phyloP scores from a whole-genome alignment of 2,113 vertebrate species.

The Elephas maximus region DNA sequence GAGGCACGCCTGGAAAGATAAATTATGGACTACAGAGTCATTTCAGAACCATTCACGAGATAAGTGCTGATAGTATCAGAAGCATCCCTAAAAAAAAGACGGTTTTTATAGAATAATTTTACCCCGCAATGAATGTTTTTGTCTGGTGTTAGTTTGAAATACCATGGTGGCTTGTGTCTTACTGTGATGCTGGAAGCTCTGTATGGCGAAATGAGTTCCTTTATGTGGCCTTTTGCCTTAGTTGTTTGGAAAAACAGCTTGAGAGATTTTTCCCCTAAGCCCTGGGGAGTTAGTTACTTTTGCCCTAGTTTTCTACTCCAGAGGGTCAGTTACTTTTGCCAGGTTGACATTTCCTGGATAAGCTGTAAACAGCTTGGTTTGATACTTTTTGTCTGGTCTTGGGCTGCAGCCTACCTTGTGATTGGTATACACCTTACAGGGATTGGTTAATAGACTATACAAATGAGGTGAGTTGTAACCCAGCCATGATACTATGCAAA shows the following conservation, averaged over 20 bases:
- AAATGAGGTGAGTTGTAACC: background rate
- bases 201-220: background rate
- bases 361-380: background rate
- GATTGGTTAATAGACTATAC: background rate
- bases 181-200: background rate
- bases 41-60: background rate
- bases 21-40: background rate
- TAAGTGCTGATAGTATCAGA: background rate
- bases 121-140: background rate
- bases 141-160: background rate
- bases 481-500: background rate
- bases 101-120: background rate
- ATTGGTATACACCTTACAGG: background rate
- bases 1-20: background rate
- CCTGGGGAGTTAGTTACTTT: background rate
- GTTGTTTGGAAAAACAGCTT: background rate
- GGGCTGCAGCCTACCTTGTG: background rate
- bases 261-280: background rate
- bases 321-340: background rate
- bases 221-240: background rate
- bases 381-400: background rate
- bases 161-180: background rate
- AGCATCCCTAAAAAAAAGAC: conserved; percentile 15
- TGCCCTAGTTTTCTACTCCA: background rate
- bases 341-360: background rate